These are phyloP conservation scores for Glossosoma conforme DNA, from an alignment of 1,140 invertebrate species.

Conservation along the genomic window DNA sequence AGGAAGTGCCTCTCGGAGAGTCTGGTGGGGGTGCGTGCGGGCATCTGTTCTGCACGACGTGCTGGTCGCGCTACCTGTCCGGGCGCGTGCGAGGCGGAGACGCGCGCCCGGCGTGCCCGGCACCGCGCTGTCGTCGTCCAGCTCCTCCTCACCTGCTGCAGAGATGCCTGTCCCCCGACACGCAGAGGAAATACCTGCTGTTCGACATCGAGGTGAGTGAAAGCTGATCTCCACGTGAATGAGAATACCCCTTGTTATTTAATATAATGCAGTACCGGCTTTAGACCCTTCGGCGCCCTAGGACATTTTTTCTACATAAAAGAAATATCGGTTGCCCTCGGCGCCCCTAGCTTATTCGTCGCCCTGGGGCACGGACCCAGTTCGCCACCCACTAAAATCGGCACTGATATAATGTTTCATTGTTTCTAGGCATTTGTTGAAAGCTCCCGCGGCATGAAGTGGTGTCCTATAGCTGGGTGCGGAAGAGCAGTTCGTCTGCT, in stretches of 20 bases:
- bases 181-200: conserved; percentile 63
- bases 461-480: conserved; percentile 69
- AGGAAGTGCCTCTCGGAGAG: conserved; percentile 37
- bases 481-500: conserved; percentile 63
- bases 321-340: no score
- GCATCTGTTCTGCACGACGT: conserved; percentile 61
- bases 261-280: no score
- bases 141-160: conserved; percentile 67
- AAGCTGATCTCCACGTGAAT: not conserved
- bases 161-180: conserved; percentile 59
- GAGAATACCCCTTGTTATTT: not conserved
- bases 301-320: no score
- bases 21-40: conserved; percentile 52
- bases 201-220: conserved; percentile 64
- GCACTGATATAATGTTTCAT: not conserved
- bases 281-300: no score
- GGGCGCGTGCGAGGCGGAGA: conserved; percentile 66
- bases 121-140: conserved; percentile 59
- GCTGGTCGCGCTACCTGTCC: conserved; percentile 66
- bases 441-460: conserved; percentile 67
- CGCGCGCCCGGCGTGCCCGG: conserved; percentile 64
- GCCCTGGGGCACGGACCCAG: no score
- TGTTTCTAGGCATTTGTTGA: conserved; percentile 63
- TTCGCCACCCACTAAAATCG: no score
- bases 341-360: no score